Base-by-base conservation (phyloP, 2,888 invertebrate species). In the Erebia aethiops region DNA sequence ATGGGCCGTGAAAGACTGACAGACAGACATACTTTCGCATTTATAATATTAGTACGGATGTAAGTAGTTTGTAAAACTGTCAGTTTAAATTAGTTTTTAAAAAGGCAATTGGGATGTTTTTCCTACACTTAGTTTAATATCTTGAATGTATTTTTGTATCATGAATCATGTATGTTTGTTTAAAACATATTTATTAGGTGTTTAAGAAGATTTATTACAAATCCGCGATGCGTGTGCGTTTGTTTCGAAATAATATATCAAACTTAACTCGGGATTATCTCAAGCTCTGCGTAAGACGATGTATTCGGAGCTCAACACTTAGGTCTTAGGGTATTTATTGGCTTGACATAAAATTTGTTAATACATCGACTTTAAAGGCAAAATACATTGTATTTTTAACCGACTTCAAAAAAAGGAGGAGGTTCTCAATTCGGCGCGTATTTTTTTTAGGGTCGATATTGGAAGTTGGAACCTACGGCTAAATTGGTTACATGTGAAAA, bases 241-340 rank as follows among this genome's bases (percentile, higher is more conserved):
- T 89, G 85, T 86, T 88, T 89, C 67, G 67, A 71, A 60, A 86
- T 86, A 88, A 89, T 90, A 87, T 85, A 89, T 90, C 87, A 88
- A 88, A 86, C 86, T 89, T 87, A 88, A 82, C 84, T 79, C 74
- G 80, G 85, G 88, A 90, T 89, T 90, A 88, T 84, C 84, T 54
- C 35, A 87, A 88, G 87, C 86, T 78, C 77, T 78, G 81, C 64
- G 73, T 75, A 74, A 78, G 75, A 75, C 88, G 89, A 89, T 86
- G 86, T 88, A 89, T 89, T 79, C 86, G 69, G 14, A 46, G 61
- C 61, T 62, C 21, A 49, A 62, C 35, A 35, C 4, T 60, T 41
- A 49, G 46, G 18, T 7, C 4, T 60, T 41, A 49, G 46, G 18
- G 18, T 49, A 46, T 62, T 62, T 21, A 62, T 49, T 62, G 21